phyloP scores from a whole-genome alignment of 2,888 invertebrate species.

The Chesias legatella region DNA sequence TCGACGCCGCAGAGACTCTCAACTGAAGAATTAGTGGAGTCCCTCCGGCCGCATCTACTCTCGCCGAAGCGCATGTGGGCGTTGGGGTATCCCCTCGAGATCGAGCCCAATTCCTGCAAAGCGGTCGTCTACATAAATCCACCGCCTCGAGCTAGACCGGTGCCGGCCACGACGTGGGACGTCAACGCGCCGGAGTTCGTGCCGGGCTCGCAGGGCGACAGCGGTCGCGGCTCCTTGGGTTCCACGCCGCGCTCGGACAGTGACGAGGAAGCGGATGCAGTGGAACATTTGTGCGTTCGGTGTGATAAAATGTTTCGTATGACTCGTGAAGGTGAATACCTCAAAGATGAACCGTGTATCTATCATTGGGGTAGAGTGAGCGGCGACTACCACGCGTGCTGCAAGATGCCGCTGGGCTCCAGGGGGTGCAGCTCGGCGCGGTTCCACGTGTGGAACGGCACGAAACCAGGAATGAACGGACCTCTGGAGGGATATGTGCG shows the following conservation, averaged over 20 bases:
- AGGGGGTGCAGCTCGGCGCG: conserved; percentile 84
- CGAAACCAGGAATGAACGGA: conserved; percentile 85
- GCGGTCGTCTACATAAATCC: conserved; percentile 83
- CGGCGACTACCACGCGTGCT: conserved; percentile 83
- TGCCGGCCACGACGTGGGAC: conserved; percentile 73
- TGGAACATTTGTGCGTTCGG: conserved; percentile 84
- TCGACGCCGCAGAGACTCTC: conserved; percentile 75
- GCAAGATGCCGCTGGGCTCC: conserved; percentile 71
- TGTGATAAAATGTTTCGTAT: conserved; percentile 87
- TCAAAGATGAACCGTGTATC: conserved; percentile 86
- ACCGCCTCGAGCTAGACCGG: conserved; percentile 66
- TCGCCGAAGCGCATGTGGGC: conserved; percentile 81
- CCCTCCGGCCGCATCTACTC: conserved; percentile 82
- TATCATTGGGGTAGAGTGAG: conserved; percentile 95
- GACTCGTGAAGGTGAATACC: conserved; percentile 85
- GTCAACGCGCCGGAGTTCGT: conserved; percentile 86
- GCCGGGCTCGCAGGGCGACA: conserved; percentile 78
- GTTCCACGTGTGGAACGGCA: conserved; percentile 89
- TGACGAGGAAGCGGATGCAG: conserved; percentile 78
- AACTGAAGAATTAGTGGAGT: conserved; percentile 77
- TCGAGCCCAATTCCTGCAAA: conserved; percentile 79
- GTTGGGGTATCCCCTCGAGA: conserved; percentile 87
- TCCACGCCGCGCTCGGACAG: conserved; percentile 79
- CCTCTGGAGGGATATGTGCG: conserved; percentile 85
- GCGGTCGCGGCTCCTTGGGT: conserved; percentile 77